These are phyloP conservation scores for Andrena flavipes DNA, from an alignment of 2,888 invertebrate species.

Conservation along the genomic window DNA sequence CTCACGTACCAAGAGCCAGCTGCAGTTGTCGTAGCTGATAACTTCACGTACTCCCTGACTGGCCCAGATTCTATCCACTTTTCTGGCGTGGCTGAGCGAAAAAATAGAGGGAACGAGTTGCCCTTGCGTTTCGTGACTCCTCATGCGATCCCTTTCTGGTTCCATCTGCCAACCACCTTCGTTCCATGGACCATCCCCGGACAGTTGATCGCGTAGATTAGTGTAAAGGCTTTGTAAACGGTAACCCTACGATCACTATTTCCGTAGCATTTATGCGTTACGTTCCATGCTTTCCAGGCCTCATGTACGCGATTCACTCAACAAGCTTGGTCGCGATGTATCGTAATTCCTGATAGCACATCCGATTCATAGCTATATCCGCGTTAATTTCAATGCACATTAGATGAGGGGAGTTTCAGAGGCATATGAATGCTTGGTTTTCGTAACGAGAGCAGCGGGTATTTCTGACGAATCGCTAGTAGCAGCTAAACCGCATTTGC, in stretches of 20 bases:
- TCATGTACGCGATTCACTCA: conserved; percentile 9
- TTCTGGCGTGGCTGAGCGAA: conserved; percentile 6
- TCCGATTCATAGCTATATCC: conserved; percentile 15
- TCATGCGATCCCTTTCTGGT: conserved; percentile 21
- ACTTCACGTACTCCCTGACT: conserved; percentile 38
- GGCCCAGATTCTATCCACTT: conserved; percentile 31
- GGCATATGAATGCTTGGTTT: conserved; percentile 31
- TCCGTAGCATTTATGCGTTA: conserved; percentile 15
- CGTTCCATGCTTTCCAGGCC: conserved; percentile 25
- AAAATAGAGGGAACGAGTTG: conserved; percentile 32
- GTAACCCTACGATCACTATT: conserved; percentile 20
- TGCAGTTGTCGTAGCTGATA: conserved; percentile 54
- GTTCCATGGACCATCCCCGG: conserved; percentile 17
- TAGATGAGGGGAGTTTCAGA: conserved; percentile 18
- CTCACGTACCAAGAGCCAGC: conserved; percentile 14
- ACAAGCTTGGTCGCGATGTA: conserved; percentile 22
- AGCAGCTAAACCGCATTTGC: conserved; percentile 7
- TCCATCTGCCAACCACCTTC: not conserved
- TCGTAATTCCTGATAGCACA: not conserved
- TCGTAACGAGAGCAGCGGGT: not conserved
- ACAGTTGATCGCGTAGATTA: not conserved
- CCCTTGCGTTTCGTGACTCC: conserved; percentile 39
- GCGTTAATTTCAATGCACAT: conserved; percentile 31
- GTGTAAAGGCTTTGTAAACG: not conserved
- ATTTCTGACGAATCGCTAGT: conserved; percentile 13